These are phyloP conservation scores for Recurvirostra avosetta DNA, from an alignment of 2,113 vertebrate genomes.

Conservation along the genomic window DNA sequence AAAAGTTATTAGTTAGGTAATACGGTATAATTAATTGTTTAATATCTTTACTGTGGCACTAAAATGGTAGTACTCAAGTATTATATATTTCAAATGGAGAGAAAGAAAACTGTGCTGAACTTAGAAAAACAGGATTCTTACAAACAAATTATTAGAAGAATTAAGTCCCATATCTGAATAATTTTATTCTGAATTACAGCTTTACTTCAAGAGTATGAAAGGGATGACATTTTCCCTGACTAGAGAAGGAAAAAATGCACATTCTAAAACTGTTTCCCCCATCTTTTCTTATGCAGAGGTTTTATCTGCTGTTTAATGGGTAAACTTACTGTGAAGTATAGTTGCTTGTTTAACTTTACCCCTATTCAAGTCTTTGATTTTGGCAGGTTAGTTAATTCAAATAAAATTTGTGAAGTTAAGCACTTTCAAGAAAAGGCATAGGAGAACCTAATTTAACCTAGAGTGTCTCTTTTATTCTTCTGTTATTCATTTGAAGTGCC, in stretches of 20 bases:
- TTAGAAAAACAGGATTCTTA: neutral
- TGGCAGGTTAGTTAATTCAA: slow-evolving; percentile 93
- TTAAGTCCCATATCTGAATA: neutral
- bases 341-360: slow-evolving; percentile 94
- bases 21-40: neutral
- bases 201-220: slow-evolving; percentile 62
- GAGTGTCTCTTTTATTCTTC: slow-evolving; percentile 92
- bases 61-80: neutral
- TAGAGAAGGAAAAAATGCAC: slow-evolving; percentile 43
- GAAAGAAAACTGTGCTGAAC: neutral
- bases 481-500: slow-evolving; percentile 95
- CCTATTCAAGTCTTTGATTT: slow-evolving; percentile 91
- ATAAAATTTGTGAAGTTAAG: slow-evolving; percentile 91
- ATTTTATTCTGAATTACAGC: slow-evolving; percentile 47
- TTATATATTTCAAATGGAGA: slow-evolving; percentile 6
- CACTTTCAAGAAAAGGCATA: slow-evolving; percentile 85
- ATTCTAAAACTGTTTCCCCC: slow-evolving; percentile 61
- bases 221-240: slow-evolving; percentile 46
- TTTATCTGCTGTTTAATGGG: slow-evolving; percentile 87
- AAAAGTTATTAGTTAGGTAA: neutral
- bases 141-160: slow-evolving; percentile 7
- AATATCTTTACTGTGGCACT: neutral
- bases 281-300: slow-evolving; percentile 81
- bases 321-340: slow-evolving; percentile 90
- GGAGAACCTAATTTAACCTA: slow-evolving; percentile 97